Base-by-base conservation (phyloP, 2,888 invertebrate species). In the Noctua janthe region DNA sequence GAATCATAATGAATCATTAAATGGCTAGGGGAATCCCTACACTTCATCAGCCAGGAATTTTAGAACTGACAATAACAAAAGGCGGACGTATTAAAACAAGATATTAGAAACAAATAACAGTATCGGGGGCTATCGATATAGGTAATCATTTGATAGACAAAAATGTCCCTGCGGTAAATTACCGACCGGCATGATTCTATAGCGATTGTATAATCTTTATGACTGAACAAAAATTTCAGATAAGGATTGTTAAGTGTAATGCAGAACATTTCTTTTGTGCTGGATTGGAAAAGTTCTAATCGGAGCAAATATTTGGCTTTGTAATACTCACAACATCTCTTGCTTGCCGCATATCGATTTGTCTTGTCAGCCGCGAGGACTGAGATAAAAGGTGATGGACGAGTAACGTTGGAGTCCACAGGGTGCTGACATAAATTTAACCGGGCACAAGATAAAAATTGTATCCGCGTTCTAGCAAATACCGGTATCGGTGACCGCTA, bases 291-390 rank as follows among this genome's bases (percentile, higher is more conserved):
- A 91, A 88, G 75, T 91, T 91, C 56, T 84, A 87, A 87, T 81
- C 77, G 69, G 78, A 73, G 85, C 92, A 94, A 95, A 95, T 94
- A 95, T 95, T 95, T 95, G 91, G 88, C 78, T 87, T 90, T 84
- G 88, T 90, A 88, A 89, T 95, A 97, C 97, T 97, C 91, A 97
- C 97, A 89, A 95, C 92, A 93, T 97, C 97, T 94, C 96, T 92
- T 87, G 96, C 95, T 94, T 96, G 97, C 93, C 97, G 97, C 97
- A 97, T 97, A 96, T 97, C 96, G 97, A 96, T 96, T 95, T 91
- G 95, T 94, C 95, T 95, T 95, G 96, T 95, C 96, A 96, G 96
- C 93, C 95, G 93, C 91, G 93, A 91, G 71, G 96, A 96, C 95
- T 94, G 95, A 92, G 97, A 97, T 93, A 97, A 93, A 85, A 97